A percentile compares a stretch with the other conserved stretches of the same genome.
These are phyloP conservation scores for Elysia chlorotica DNA, from an alignment of 1,140 invertebrate species.

Conservation along the genomic window DNA sequence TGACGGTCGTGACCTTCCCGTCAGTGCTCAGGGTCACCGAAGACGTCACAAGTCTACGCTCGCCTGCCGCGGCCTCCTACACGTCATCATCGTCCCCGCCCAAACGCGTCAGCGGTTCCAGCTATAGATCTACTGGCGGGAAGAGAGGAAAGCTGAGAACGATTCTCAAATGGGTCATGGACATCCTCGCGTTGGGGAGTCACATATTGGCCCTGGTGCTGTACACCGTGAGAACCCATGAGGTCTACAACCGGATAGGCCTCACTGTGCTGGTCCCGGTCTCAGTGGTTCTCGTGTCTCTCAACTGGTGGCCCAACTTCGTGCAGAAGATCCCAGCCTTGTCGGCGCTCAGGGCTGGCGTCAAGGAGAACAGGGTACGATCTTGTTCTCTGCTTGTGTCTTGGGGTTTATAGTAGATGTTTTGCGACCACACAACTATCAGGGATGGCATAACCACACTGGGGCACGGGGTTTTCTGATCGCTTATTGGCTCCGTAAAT, in stretches of 20 bases:
- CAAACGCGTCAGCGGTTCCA: not conserved
- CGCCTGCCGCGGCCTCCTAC: no score
- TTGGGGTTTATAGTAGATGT: no score
- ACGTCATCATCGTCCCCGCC: no score
- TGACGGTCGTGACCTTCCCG: conserved; percentile 60
- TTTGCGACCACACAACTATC: no score
- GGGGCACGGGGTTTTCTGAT: no score
- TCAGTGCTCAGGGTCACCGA: conserved; percentile 32
- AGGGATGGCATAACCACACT: no score
- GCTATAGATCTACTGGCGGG: not conserved
- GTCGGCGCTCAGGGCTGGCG: not conserved
- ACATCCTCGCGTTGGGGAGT: conserved; percentile 20
- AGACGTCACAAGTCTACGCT: not conserved
- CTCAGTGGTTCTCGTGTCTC: conserved; percentile 38
- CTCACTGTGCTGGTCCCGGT: conserved; percentile 25
- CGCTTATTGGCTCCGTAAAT: no score
- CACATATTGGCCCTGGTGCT: conserved; percentile 32
- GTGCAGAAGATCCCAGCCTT: conserved; percentile 23
- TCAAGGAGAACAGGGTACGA: conserved; percentile 1
- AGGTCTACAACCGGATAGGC: not conserved
- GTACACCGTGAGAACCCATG: conserved; percentile 21
- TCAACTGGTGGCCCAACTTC: conserved; percentile 54
- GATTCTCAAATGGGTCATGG: conserved; percentile 25
- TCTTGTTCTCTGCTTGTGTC: not conserved
- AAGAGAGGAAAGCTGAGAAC: not conserved